Evolutionary conservation across 2,113 vertebrate genomes (phyloP).

Genomic region (Prinia subflava): DNA sequence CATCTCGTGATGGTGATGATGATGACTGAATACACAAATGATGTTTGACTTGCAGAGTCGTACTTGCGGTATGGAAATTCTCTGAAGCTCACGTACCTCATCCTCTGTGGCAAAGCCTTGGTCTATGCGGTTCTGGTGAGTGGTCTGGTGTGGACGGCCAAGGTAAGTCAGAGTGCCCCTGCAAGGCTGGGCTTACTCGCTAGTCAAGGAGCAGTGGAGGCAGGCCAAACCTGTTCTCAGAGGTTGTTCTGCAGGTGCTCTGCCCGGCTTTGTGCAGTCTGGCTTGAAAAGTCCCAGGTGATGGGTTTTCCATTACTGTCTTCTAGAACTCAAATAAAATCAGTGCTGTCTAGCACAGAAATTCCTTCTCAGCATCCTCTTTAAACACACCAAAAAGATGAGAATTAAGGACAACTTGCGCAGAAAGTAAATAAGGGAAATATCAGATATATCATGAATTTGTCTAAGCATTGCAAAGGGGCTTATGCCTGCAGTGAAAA

Average conservation of each 20-base stretch:
- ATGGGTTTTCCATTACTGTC: background rate
- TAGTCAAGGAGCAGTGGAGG: background rate
- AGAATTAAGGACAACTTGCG: background rate
- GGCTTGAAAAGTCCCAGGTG: background rate
- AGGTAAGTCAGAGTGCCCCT: slow-evolving; percentile 17
- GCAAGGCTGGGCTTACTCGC: background rate
- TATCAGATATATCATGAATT: no score
- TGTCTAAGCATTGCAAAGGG: background rate
- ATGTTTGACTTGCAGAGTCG: slow-evolving; percentile 42
- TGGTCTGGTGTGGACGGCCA: slow-evolving; percentile 41
- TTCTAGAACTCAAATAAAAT: background rate
- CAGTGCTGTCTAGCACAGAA: background rate
- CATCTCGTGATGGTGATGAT: background rate
- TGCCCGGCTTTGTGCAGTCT: background rate
- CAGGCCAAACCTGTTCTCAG: background rate
- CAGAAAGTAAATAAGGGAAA: background rate
- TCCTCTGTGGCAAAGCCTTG: slow-evolving; percentile 68
- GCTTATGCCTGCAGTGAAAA: background rate
- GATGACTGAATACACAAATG: background rate
- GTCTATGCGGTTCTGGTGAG: slow-evolving; percentile 71
- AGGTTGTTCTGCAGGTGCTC: background rate
- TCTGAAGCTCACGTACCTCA: slow-evolving; percentile 68
- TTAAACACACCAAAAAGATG: background rate
- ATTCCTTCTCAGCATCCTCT: background rate
- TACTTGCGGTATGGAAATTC: slow-evolving; percentile 63